phyloP scores from a whole-genome alignment of 2,888 invertebrate genomes.

The Cinara cedri region DNA sequence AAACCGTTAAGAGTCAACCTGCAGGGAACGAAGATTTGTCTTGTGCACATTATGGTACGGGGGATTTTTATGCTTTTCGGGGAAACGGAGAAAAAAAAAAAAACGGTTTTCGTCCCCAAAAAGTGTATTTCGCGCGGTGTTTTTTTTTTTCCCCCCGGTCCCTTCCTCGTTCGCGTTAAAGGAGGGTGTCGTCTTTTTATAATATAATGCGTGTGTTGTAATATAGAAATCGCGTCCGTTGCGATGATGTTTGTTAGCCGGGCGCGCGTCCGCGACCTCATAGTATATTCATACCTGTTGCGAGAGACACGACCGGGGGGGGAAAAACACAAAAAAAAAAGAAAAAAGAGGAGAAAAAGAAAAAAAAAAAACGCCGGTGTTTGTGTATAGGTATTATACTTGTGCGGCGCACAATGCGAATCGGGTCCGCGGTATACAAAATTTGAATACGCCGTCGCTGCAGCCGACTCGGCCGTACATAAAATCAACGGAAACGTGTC shows the following conservation, averaged over 20 bases:
- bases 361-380: too few relatives aligned
- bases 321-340: too few relatives aligned
- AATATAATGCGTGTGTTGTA: background rate
- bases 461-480: background rate
- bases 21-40: conserved; percentile 40
- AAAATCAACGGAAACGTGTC: conserved; percentile 56
- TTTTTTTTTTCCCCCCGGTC: background rate
- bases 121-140: conserved; percentile 4
- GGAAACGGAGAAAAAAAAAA: conserved; percentile 36
- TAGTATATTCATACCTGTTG: conserved; percentile 54
- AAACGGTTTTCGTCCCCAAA: conserved; percentile 56
- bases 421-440: conserved; percentile 19
- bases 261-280: too few relatives aligned
- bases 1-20: conserved; percentile 54
- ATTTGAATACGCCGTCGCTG: conserved; percentile 41
- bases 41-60: too few relatives aligned
- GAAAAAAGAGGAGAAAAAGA: too few relatives aligned
- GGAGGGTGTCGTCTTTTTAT: conserved; percentile 56
- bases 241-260: conserved; percentile 4
- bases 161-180: conserved; percentile 12
- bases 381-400: too few relatives aligned
- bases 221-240: conserved; percentile 45
- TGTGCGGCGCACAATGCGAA: conserved; percentile 40
- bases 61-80: conserved; percentile 48
- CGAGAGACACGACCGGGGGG: conserved; percentile 14